Conservation (phyloP, 2,888 invertebrate genomes). For the Aleiodes testaceus region DNA sequence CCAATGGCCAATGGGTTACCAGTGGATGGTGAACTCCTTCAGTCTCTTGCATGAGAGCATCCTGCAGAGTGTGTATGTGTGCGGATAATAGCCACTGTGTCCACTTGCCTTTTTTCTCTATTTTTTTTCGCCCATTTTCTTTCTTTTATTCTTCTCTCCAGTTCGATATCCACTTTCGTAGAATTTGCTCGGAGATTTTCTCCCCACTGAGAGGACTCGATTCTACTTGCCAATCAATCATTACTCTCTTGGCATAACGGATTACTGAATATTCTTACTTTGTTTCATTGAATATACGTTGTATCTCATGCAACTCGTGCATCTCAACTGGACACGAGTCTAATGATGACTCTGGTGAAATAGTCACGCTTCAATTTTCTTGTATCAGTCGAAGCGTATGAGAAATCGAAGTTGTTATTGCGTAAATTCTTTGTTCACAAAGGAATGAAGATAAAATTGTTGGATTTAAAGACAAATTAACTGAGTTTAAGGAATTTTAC, state of each 20-base stretch:
- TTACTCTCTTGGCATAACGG: conserved; percentile 34
- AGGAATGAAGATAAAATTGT: not conserved
- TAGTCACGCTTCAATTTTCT: conserved; percentile 35
- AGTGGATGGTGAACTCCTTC: conserved; percentile 41
- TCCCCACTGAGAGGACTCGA: not conserved
- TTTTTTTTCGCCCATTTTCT: not conserved
- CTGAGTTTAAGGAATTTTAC: too few relatives aligned
- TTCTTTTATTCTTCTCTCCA: not conserved
- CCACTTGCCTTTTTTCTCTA: not conserved
- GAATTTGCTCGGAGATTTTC: conserved; percentile 33
- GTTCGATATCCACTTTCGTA: conserved; percentile 28
- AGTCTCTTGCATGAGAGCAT: conserved; percentile 54
- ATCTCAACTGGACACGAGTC: conserved; percentile 34
- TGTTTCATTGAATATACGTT: conserved; percentile 5
- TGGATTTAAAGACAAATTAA: too few relatives aligned
- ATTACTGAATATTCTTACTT: conserved; percentile 25
- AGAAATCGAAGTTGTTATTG: not conserved
- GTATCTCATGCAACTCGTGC: not conserved
- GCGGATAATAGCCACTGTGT: conserved; percentile 38
- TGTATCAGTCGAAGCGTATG: not conserved
- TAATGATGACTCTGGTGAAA: conserved; percentile 29
- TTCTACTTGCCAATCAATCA: conserved; percentile 29
- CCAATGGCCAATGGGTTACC: conserved; percentile 20
- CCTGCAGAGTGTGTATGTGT: conserved; percentile 39
- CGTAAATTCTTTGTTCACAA: not conserved